Conservation (phyloP, 2,888 invertebrate genomes). For the Nemoura dubitans region DNA sequence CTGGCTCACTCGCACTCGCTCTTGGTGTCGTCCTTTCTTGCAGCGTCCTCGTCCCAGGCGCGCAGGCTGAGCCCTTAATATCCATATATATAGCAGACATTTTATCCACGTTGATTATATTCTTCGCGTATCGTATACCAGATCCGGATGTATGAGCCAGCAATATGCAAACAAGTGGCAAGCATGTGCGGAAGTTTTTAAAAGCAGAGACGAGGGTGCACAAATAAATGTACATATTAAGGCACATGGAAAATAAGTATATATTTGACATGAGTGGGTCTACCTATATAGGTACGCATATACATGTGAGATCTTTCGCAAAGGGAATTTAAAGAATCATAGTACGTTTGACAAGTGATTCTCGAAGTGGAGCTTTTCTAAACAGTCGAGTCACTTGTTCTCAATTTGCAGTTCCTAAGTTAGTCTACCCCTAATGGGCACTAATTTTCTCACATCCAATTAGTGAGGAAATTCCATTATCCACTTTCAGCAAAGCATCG, state of each 20-base stretch:
- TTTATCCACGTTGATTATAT: constrained; percentile 30
- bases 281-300: background rate
- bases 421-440: background rate
- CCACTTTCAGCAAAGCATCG: background rate
- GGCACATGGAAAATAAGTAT: constrained; percentile 1
- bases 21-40: background rate
- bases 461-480: background rate
- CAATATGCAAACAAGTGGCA: constrained; percentile 28
- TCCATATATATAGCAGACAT: constrained; percentile 1
- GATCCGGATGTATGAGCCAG: background rate
- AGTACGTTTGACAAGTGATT: background rate
- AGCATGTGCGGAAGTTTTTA: constrained; percentile 17
- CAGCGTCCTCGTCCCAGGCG: background rate
- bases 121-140: background rate
- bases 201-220: background rate
- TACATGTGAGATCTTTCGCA: background rate
- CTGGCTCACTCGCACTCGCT: constrained; percentile 15
- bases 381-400: too few relatives aligned
- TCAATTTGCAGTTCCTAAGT: background rate
- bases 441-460: background rate
- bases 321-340: background rate
- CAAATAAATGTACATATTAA: constrained; percentile 17
- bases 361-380: background rate
- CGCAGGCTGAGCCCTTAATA: background rate
- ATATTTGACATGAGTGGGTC: background rate